Conservation (phyloP, 2,113 vertebrate species). For the Gasterosteus nipponicus region DNA sequence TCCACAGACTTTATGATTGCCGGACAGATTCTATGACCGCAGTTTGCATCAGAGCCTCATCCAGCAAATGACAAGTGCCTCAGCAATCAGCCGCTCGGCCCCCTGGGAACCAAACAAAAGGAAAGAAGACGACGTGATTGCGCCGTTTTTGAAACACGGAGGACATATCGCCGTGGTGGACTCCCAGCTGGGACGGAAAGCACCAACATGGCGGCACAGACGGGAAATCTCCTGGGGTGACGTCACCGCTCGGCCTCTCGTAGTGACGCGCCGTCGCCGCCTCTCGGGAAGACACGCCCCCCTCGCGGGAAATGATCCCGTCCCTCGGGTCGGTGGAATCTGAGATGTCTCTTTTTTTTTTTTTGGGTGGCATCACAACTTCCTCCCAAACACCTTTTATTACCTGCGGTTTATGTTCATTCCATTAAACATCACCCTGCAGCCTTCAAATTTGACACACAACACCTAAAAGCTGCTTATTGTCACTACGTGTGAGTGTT, state of each 20-base stretch:
- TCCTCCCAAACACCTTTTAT: not conserved
- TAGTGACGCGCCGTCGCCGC: not conserved
- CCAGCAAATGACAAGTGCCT: constrained; percentile 60
- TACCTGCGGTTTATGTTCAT: not conserved
- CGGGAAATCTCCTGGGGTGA: constrained; percentile 32
- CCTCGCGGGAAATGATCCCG: not conserved
- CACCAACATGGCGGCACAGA: constrained; percentile 23
- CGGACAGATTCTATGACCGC: constrained; percentile 59
- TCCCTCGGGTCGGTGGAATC: not conserved
- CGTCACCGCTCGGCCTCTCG: constrained; percentile 9
- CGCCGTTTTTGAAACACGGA: constrained; percentile 48
- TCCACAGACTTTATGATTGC: constrained; percentile 61
- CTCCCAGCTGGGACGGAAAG: constrained; percentile 42
- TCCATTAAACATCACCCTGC: not conserved
- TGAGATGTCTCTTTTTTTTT: not conserved
- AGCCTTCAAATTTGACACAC: not conserved
- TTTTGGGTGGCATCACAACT: too few species aligned
- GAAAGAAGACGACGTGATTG: constrained; percentile 60
- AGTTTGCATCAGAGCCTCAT: constrained; percentile 61
- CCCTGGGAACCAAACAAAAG: constrained; percentile 11
- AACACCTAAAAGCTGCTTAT: not conserved
- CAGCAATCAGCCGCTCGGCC: constrained; percentile 71
- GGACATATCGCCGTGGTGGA: constrained; percentile 27
- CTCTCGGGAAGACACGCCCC: not conserved
- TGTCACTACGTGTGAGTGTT: not conserved